A percentile compares a stretch with the other conserved stretches of the same genome.
Evolutionary conservation across 53 echinoderm and acorn worm genomes (phyloP).

Genomic region (Holothuria scabra): DNA sequence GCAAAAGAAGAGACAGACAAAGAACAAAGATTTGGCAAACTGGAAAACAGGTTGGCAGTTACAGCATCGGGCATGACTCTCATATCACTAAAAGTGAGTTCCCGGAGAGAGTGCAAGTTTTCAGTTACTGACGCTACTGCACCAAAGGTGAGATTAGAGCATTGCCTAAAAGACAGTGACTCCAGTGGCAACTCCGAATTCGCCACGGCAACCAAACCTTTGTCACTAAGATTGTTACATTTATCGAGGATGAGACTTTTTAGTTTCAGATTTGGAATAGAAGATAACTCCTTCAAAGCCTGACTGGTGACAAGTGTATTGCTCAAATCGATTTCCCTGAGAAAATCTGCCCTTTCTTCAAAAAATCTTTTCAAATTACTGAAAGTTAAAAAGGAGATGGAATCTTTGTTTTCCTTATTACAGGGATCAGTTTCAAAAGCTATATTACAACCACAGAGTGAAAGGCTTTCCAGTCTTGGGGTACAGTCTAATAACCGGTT

Average conservation of each 20-base stretch:
- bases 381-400: conserved; percentile 75
- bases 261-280: conserved; percentile 66
- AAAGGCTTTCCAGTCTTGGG: conserved; percentile 73
- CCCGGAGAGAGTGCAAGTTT: conserved; percentile 42
- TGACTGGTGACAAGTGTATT: conserved; percentile 74
- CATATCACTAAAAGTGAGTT: conserved; percentile 53
- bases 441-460: conserved; percentile 89
- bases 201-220: conserved; percentile 70
- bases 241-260: conserved; percentile 65
- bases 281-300: conserved; percentile 64
- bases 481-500: conserved; percentile 65
- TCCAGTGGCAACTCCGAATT: conserved; percentile 61
- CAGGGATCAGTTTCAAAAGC: conserved; percentile 68
- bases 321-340: conserved; percentile 74
- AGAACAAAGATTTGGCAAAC: conserved; percentile 46
- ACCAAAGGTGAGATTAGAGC: conserved; percentile 55
- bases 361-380: conserved; percentile 71
- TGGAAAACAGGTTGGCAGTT: conserved; percentile 48
- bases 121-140: conserved; percentile 65
- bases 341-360: conserved; percentile 37
- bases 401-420: conserved; percentile 47
- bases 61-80: conserved; percentile 57
- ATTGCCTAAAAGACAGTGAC: conserved; percentile 66
- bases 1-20: conserved; percentile 46
- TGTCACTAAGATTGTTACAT: conserved; percentile 72